Conservation (phyloP, 2,888 invertebrate species). For the Agrochola lychnidis region DNA sequence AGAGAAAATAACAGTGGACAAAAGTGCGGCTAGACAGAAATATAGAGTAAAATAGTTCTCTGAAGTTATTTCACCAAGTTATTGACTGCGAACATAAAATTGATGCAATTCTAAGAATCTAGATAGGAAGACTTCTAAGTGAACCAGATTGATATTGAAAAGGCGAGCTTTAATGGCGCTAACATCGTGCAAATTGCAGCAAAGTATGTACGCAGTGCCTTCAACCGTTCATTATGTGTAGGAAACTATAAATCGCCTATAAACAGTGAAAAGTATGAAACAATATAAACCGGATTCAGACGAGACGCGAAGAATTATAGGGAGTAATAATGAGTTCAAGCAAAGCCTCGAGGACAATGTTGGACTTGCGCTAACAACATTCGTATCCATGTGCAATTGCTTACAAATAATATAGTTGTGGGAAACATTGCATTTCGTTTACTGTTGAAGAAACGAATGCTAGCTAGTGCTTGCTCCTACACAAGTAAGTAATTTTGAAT, state of each 20-base stretch:
- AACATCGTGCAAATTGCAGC: conserved; percentile 68
- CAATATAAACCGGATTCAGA: conserved; percentile 75
- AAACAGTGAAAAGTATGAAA: conserved; percentile 75
- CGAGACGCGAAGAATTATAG: conserved; percentile 65
- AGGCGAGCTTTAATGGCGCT: conserved; percentile 64
- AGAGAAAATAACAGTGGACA: conserved; percentile 7
- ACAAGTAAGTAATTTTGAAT: conserved; percentile 3
- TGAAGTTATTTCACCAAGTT: conserved; percentile 51
- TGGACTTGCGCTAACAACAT: conserved; percentile 58
- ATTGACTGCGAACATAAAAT: conserved; percentile 53
- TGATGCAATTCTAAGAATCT: conserved; percentile 54
- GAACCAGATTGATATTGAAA: conserved; percentile 69
- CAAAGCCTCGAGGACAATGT: conserved; percentile 67
- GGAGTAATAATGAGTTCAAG: conserved; percentile 73
- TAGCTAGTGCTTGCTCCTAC: too few species aligned
- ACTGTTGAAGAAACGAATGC: conserved; percentile 6
- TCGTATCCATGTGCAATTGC: conserved; percentile 60
- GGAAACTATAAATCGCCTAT: conserved; percentile 78
- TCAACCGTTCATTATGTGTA: conserved; percentile 75
- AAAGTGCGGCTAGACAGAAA: conserved; percentile 14
- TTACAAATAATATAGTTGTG: conserved; percentile 47
- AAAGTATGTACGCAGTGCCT: conserved; percentile 69
- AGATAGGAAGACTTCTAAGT: conserved; percentile 62
- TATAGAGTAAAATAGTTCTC: conserved; percentile 35
- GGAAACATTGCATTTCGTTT: conserved; percentile 15